These are phyloP conservation scores for Albula goreensis DNA, from an alignment of 2,113 vertebrate genomes.

Conservation along the genomic window DNA sequence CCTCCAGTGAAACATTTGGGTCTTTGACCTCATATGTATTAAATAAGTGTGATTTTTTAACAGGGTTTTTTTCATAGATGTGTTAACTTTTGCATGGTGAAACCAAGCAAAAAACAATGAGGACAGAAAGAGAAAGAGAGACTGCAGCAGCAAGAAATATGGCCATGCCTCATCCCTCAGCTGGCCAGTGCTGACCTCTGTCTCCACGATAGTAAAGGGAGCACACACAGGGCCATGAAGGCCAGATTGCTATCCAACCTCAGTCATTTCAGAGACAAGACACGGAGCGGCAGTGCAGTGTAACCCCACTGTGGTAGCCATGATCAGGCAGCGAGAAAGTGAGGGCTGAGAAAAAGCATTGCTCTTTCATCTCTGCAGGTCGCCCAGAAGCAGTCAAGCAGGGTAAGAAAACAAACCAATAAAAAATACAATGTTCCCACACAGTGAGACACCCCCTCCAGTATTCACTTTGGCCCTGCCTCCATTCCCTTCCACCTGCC, in stretches of 20 bases:
- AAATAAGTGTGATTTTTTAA: background rate
- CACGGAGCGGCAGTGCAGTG: background rate
- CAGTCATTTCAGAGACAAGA: background rate
- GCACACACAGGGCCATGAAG: background rate
- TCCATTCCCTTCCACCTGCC: background rate
- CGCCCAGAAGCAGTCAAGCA: conserved; percentile 16
- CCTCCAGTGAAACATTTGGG: background rate
- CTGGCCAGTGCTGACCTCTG: conserved; percentile 9
- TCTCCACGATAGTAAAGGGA: conserved; percentile 18
- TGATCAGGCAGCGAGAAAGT: background rate
- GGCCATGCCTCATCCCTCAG: background rate
- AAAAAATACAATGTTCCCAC: background rate
- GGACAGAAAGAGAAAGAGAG: background rate
- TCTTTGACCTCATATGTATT: background rate
- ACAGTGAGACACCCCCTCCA: background rate
- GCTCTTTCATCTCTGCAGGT: conserved; percentile 34
- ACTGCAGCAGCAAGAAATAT: background rate
- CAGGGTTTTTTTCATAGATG: background rate
- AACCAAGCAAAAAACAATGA: background rate
- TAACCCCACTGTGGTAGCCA: background rate
- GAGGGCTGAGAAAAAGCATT: background rate
- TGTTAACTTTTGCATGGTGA: background rate
- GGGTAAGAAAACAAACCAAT: conserved; percentile 29
- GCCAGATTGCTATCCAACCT: background rate
- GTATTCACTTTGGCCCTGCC: background rate